These are phyloP conservation scores for Cottus gobio DNA, from an alignment of 2,113 vertebrate species.

Conservation along the genomic window DNA sequence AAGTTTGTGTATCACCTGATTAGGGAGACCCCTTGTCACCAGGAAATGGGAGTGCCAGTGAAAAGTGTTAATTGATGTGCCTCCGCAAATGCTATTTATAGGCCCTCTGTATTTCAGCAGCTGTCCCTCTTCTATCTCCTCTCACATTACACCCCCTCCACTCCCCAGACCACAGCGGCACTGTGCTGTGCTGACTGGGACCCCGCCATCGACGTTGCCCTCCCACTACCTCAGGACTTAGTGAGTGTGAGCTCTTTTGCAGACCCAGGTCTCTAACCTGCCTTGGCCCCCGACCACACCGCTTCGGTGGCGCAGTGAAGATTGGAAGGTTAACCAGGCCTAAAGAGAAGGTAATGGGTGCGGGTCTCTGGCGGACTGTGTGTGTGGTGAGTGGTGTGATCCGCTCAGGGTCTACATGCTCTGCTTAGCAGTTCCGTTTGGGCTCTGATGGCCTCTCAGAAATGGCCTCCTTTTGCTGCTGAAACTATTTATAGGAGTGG, in stretches of 20 bases:
- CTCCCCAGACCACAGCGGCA: conserved; percentile 51
- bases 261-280: conserved; percentile 41
- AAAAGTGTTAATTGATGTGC: conserved; percentile 62
- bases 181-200: conserved; percentile 53
- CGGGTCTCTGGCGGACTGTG: conserved; percentile 56
- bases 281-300: conserved; percentile 36
- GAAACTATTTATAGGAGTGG: conserved; percentile 83
- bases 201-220: conserved; percentile 47
- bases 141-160: conserved; percentile 66
- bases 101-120: conserved; percentile 82
- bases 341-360: conserved; percentile 77
- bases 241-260: conserved; percentile 43
- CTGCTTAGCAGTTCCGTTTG: conserved; percentile 66
- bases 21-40: conserved; percentile 33
- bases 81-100: conserved; percentile 86
- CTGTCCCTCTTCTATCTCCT: conserved; percentile 82
- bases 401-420: conserved; percentile 58
- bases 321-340: conserved; percentile 76
- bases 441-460: conserved; percentile 65
- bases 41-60: conserved; percentile 46
- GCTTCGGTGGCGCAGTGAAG: conserved; percentile 57
- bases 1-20: conserved; percentile 14
- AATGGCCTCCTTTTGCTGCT: conserved; percentile 73
- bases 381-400: conserved; percentile 55
- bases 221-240: conserved; percentile 42